Evolutionary conservation across 2,113 vertebrate species (phyloP).

Genomic region (Mionectes macconnelli): DNA sequence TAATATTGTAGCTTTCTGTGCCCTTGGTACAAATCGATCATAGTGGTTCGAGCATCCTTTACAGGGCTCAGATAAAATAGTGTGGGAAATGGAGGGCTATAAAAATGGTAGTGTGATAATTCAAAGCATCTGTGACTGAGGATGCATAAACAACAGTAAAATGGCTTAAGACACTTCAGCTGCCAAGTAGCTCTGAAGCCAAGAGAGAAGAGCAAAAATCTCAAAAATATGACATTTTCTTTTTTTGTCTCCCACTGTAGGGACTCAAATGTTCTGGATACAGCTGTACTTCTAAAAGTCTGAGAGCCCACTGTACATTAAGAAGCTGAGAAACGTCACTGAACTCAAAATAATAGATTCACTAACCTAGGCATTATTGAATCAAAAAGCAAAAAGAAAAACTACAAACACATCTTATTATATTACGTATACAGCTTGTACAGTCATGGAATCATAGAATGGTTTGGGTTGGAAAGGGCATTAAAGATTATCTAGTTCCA

Average conservation of each 20-base stretch:
- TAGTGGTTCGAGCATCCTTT: background rate
- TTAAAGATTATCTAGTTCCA: background rate
- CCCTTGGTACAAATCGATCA: background rate
- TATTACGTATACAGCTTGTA: background rate
- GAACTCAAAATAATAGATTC: background rate
- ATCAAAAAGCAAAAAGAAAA: background rate
- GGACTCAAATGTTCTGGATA: background rate
- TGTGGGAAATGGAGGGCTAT: background rate
- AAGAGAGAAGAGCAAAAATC: background rate
- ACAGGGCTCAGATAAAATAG: background rate
- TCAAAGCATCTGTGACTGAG: conserved; percentile 28
- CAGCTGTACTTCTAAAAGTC: background rate
- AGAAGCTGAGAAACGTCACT: background rate
- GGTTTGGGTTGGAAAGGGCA: background rate
- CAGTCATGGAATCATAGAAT: background rate
- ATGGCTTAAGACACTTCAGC: background rate
- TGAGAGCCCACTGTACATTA: background rate
- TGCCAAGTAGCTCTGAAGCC: background rate
- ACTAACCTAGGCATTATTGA: background rate
- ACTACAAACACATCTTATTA: background rate
- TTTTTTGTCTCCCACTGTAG: background rate
- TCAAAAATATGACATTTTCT: background rate
- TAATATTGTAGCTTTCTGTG: background rate
- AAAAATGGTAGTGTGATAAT: background rate
- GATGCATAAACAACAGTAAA: conserved; percentile 9